phyloP scores from a whole-genome alignment of 2,888 invertebrate genomes.

The Elegia similella region DNA sequence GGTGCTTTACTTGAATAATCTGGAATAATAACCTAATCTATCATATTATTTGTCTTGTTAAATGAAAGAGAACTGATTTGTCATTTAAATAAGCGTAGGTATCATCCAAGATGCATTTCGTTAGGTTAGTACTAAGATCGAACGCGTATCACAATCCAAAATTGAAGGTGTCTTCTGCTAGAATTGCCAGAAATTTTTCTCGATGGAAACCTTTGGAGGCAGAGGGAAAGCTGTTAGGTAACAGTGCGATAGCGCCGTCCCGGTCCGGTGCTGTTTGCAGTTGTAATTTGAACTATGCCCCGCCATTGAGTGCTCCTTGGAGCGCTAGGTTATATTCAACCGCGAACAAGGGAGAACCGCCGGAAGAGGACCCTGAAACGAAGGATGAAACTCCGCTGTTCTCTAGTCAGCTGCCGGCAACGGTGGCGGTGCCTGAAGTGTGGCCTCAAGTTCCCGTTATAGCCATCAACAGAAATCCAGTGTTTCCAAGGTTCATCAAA shows the following conservation, averaged over 20 bases:
- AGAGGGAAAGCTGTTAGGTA: constrained; percentile 28
- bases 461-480: constrained; percentile 95
- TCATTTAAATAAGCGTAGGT: constrained; percentile 20
- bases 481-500: constrained; percentile 99
- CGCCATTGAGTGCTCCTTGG: constrained; percentile 29
- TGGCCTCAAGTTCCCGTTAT: constrained; percentile 98
- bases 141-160: constrained; percentile 45
- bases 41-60: constrained; percentile 32
- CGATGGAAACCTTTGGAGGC: constrained; percentile 52
- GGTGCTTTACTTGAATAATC: constrained; percentile 50
- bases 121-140: constrained; percentile 53
- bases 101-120: constrained; percentile 59
- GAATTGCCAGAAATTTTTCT: constrained; percentile 62
- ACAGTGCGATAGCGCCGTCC: constrained; percentile 9
- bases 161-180: constrained; percentile 54
- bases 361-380: constrained; percentile 58
- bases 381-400: constrained; percentile 72
- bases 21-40: constrained; percentile 68
- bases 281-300: constrained; percentile 37
- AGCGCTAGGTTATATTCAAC: constrained; percentile 55
- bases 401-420: constrained; percentile 87
- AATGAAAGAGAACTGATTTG: constrained; percentile 43
- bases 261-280: constrained; percentile 44
- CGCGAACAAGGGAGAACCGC: constrained; percentile 59
- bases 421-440: constrained; percentile 96